Conservation (phyloP, 2,113 vertebrate genomes). For the Anseranas semipalmata region DNA sequence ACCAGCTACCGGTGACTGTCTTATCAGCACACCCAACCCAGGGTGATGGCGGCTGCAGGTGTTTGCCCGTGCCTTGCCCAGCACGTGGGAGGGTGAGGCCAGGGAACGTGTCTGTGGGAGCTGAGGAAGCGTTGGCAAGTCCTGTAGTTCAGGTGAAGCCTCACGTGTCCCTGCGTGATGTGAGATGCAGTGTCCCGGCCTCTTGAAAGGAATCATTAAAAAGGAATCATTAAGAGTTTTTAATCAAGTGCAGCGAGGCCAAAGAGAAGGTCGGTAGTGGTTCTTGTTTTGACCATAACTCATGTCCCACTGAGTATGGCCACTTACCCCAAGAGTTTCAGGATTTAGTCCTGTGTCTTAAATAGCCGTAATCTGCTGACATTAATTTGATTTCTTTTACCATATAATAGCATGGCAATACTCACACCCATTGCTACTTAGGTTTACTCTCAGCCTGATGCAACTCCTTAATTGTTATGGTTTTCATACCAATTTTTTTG, state of each 20-base stretch:
- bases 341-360: neutral
- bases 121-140: neutral
- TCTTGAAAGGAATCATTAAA: neutral
- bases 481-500: neutral
- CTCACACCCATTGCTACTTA: neutral
- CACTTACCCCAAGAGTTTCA: neutral
- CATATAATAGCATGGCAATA: neutral
- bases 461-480: neutral
- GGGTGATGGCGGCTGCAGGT: rapidly evolving
- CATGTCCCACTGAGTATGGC: neutral
- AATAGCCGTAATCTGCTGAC: neutral
- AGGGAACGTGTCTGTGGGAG: neutral
- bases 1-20: rapidly evolving
- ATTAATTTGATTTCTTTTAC: neutral
- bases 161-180: rapidly evolving
- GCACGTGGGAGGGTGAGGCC: neutral
- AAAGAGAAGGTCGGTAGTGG: neutral
- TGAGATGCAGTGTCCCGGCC: neutral
- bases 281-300: neutral
- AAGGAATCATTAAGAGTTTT: neutral
- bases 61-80: neutral
- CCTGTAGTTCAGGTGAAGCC: neutral
- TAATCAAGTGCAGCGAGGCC: neutral
- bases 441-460: neutral
- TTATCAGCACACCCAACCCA: rapidly evolving